Conservation (phyloP, 2,888 invertebrate genomes). For the Automeris io region DNA sequence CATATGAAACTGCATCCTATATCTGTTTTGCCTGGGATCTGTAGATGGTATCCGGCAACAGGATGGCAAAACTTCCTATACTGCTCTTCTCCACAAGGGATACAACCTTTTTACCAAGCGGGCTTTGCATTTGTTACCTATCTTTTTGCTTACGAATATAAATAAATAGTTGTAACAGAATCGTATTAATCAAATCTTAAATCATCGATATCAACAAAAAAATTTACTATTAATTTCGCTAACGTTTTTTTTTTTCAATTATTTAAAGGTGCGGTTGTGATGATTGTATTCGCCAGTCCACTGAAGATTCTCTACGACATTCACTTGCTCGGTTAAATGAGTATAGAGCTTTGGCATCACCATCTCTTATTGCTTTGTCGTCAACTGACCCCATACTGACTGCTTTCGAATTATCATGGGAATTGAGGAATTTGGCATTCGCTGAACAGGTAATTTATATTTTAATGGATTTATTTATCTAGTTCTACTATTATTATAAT, state of each 20-base stretch:
- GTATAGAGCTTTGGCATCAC: constrained; percentile 93
- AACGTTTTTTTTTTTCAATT: background rate
- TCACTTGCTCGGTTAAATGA: constrained; percentile 94
- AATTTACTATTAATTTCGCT: background rate
- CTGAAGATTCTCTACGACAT: constrained; percentile 86
- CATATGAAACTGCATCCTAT: no score
- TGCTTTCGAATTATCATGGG: constrained; percentile 97
- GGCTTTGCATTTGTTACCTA: no score
- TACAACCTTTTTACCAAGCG: no score
- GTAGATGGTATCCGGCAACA: no score
- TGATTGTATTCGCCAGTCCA: constrained; percentile 86
- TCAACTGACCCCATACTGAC: constrained; percentile 95
- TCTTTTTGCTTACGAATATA: no score
- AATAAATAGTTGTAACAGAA: no score
- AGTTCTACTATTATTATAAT: no score
- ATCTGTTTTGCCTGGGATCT: no score
- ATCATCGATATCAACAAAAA: background rate
- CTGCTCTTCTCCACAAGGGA: no score
- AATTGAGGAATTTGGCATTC: constrained; percentile 90
- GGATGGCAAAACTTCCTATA: no score
- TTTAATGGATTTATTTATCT: no score
- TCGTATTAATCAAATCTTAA: background rate
- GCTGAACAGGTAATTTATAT: constrained; percentile 82
- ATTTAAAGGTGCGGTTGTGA: constrained; percentile 88
- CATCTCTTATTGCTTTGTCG: constrained; percentile 94